Evolutionary conservation across 1,140 invertebrate species (phyloP).

Genomic region (Trichogramma pretiosum): DNA sequence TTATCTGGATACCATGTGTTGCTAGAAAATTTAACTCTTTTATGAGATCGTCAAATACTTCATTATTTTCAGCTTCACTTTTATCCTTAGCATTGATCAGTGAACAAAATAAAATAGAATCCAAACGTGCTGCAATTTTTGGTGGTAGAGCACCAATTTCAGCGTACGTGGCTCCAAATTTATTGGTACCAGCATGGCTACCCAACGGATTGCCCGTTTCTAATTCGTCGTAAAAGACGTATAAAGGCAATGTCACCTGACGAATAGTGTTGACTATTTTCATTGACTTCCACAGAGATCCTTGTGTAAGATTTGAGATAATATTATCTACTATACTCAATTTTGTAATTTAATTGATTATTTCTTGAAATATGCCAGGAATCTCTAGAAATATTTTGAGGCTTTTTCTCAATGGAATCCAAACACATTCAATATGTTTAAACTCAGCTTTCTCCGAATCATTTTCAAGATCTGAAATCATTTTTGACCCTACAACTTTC

Average conservation of each 20-base stretch:
- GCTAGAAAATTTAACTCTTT: not conserved
- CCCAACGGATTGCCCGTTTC: slow-evolving; percentile 1
- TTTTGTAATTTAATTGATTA: slow-evolving; percentile 10
- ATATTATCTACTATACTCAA: slow-evolving; percentile 8
- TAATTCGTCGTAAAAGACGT: not conserved
- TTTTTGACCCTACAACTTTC: slow-evolving; percentile 12
- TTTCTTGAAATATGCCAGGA: slow-evolving; percentile 18
- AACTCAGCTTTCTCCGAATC: slow-evolving; percentile 10
- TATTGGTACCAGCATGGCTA: not conserved
- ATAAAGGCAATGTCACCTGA: no score
- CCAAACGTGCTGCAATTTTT: not conserved
- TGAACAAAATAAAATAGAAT: no score
- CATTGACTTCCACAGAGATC: slow-evolving; percentile 18
- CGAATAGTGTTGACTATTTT: not conserved
- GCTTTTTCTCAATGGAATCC: slow-evolving; percentile 16
- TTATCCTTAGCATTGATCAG: no score
- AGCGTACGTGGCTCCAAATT: not conserved
- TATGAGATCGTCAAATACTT: not conserved
- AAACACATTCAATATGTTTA: no score
- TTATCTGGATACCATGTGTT: not conserved
- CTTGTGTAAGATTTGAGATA: slow-evolving; percentile 19
- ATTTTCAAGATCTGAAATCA: slow-evolving; percentile 8
- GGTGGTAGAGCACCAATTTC: not conserved
- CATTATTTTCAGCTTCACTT: no score
- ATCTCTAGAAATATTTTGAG: slow-evolving; percentile 22